phyloP scores from a whole-genome alignment of 2,888 invertebrate genomes.

The Nephrocerus scutellatus region DNA sequence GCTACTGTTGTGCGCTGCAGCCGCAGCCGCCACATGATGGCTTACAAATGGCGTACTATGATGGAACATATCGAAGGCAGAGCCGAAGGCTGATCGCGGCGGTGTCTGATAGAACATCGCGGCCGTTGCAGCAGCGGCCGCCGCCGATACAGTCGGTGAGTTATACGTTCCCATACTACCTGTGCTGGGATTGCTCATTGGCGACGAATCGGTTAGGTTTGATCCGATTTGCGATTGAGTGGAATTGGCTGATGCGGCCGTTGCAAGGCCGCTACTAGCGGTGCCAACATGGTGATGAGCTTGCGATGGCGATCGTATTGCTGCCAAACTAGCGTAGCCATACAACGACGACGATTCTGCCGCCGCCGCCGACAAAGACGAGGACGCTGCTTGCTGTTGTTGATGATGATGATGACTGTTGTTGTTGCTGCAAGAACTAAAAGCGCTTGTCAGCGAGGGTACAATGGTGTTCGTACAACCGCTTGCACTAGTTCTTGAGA shows the following conservation, averaged over 20 bases:
- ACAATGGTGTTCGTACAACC: constrained; percentile 27
- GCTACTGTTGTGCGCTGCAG: constrained; percentile 36
- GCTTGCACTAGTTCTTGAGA: constrained; percentile 6
- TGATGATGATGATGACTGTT: constrained; percentile 20
- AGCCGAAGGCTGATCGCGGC: constrained; percentile 41
- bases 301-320: constrained; percentile 9
- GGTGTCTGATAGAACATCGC: constrained; percentile 47
- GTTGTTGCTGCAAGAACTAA: constrained; percentile 34
- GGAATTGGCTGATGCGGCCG: constrained; percentile 29
- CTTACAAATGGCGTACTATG: constrained; percentile 47
- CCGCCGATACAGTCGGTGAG: constrained; percentile 24
- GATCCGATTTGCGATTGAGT: constrained; percentile 37
- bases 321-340: no score
- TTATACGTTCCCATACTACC: constrained; percentile 32
- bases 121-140: constrained; percentile 39
- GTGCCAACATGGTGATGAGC: constrained; percentile 22
- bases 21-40: constrained; percentile 37
- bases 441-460: constrained; percentile 41
- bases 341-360: constrained; percentile 14
- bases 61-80: constrained; percentile 48
- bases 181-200: constrained; percentile 33
- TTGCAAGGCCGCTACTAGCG: constrained; percentile 38
- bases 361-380: constrained; percentile 7
- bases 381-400: constrained; percentile 21
- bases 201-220: constrained; percentile 40